Evolutionary conservation across 2,888 invertebrate genomes (phyloP), one percentile per base, ranked within the genome.

Genomic region (Orthosia gracilis): DNA sequence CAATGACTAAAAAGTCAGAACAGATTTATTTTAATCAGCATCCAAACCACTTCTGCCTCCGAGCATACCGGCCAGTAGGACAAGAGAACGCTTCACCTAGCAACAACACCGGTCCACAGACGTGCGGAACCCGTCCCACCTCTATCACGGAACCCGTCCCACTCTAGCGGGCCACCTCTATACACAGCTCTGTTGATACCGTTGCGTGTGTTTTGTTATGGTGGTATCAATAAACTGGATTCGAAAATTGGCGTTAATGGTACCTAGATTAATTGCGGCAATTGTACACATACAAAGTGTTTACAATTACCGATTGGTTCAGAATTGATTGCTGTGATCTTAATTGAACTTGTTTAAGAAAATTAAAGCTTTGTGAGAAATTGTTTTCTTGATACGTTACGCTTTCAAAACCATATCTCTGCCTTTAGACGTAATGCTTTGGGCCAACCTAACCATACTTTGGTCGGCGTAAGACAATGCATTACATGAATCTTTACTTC

Each of bases 81-180:
- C 90, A 88, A 87, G 87, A 85, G 87, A 61, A 76, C 76, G 70
- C 78, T 69, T 78, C 80, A 84, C 88, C 85, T 89, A 87, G 88
- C 89, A 88, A 89, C 90, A 74, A 67, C 80, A 85, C 86, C 85
- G 88, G 89, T 85, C 76, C 54, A 26, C 23, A 61, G 70, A 55
- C 62, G 61, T 65, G 26, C 70, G 77, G 76, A 81, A 86, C 77
- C 78, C 70, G 72, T 77, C 77, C 58, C 52, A 59, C 63, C 70
- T 68, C 65, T 66, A 65, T 54, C 65, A 40, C 67, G 82, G 73
- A 84, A 85, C 77, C 77, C 65, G 77, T 74, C 75, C 54, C 63
- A 71, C 75, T 69, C 55, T 49, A 70, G 31, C 67, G 64, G 64
- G 54, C 23, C 70, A 72, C 65, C 82, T 72, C 76, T 61, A 82